These are phyloP conservation scores for Lutraria rhynchaena DNA, from an alignment of 1,140 invertebrate genomes.

Conservation along the genomic window DNA sequence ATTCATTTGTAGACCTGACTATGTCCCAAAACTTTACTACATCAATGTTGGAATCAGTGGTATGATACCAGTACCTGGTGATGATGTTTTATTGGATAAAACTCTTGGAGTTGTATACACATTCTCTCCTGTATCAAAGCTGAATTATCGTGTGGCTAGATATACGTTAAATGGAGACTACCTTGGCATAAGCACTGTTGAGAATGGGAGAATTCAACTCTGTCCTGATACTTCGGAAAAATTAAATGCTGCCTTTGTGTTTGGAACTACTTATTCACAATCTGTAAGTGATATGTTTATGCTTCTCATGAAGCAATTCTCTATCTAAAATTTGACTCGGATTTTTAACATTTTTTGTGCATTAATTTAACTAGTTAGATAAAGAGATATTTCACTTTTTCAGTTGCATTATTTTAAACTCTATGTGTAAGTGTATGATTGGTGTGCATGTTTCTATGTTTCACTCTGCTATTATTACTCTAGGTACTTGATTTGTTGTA, in stretches of 20 bases:
- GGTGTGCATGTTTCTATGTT: too few species aligned
- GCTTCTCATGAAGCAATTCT: too few species aligned
- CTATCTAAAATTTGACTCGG: too few species aligned
- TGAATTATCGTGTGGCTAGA: constrained; percentile 70
- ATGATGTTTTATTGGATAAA: constrained; percentile 83
- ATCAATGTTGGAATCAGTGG: constrained; percentile 68
- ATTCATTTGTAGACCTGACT: constrained; percentile 73
- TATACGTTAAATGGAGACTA: constrained; percentile 79
- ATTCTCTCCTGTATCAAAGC: constrained; percentile 78
- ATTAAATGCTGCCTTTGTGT: constrained; percentile 84
- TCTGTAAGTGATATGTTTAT: constrained; percentile 71
- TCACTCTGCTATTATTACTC: too few species aligned
- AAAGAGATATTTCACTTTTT: background rate
- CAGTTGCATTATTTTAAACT: background rate
- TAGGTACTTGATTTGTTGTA: too few species aligned
- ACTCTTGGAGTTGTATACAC: constrained; percentile 84
- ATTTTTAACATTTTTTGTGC: too few species aligned
- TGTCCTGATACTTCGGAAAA: constrained; percentile 83
- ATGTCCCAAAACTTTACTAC: constrained; percentile 85
- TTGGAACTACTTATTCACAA: constrained; percentile 84
- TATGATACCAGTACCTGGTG: constrained; percentile 75
- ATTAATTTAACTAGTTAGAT: background rate
- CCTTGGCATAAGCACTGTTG: constrained; percentile 73
- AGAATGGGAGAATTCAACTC: constrained; percentile 81
- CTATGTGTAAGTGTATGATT: background rate